Evolutionary conservation across 1,140 invertebrate species (phyloP).

Genomic region (Harpegnathos saltator): DNA sequence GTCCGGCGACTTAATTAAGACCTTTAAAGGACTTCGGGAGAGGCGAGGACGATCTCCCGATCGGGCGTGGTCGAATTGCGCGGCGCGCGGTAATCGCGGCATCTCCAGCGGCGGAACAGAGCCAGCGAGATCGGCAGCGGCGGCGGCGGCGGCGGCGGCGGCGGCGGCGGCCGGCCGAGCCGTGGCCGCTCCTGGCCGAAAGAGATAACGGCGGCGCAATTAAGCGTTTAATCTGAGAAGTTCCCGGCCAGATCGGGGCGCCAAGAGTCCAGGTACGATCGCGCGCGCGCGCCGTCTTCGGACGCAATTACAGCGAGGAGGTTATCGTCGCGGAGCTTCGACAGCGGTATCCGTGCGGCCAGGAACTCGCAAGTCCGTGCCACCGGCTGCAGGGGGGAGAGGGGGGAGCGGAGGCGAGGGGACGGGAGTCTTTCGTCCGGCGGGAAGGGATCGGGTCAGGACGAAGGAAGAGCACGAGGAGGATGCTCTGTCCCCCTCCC

Average conservation of each 20-base stretch:
- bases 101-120: conserved; percentile 42
- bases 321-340: conserved; percentile 76
- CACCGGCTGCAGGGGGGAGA: too few relatives aligned
- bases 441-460: conserved; percentile 58
- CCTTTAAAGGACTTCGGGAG: conserved; percentile 65
- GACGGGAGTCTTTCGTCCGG: conserved; percentile 54
- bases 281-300: conserved; percentile 52
- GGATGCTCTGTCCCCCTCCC: too few relatives aligned
- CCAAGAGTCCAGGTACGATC: conserved; percentile 50
- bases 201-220: conserved; percentile 73
- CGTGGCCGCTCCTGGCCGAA: conserved; percentile 54
- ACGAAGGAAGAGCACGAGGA: too few relatives aligned
- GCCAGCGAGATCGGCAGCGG: conserved; percentile 33
- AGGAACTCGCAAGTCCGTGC: conserved; percentile 60
- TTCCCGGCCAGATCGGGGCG: conserved; percentile 66
- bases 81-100: conserved; percentile 52
- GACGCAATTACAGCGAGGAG: conserved; percentile 77
- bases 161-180: conserved; percentile 28
- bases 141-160: conserved; percentile 23
- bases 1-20: conserved; percentile 73
- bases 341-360: conserved; percentile 66
- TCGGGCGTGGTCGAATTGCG: conserved; percentile 48
- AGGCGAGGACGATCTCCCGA: conserved; percentile 67
- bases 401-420: too few relatives aligned
- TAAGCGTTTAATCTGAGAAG: conserved; percentile 80